Evolutionary conservation across 2,888 invertebrate genomes (phyloP), one percentile per base, ranked within the genome.

Genomic region (Muscina levida): DNA sequence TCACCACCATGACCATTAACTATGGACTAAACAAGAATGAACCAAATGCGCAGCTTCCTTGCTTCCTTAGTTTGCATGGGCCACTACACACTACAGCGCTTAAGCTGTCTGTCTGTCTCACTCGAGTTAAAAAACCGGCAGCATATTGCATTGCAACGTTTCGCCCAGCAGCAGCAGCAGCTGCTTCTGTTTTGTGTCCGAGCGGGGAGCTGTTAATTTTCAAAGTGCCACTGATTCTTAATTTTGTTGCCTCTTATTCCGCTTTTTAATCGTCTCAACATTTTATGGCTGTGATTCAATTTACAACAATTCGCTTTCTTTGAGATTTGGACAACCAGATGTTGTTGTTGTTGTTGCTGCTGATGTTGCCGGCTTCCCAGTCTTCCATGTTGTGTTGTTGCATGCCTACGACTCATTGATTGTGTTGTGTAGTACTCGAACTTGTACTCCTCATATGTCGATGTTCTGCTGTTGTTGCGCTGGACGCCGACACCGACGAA

Each of bases 241-340:
- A 48, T 51, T 62, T 68, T 57, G 46, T 19, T 44, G 42, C 42
- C 24, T 68, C 42, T 37, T 15, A 22, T 24, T 39, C 46, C 46
- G 44, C 56, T 71, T 71, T 76, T 80, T 77, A 77, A 72, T 74
- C 77, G 74, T 48, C 62, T 67, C 71, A 74, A 77, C 48, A 76
- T 81, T 74, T 74, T 73, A 81, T 77, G 77, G 67, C 74, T 74
- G 71, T 77, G 77, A 81, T 81, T 81, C 77, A 77, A 67, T 74
- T 74, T 77, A 62, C 26, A 77, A 74, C 62, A 74, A 77, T 81
- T 77, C 81, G 71, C 77, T 77, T 77, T 81, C 51, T 81, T 77
- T 77, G 46, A n/a, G n/a, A 72, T 19, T 74, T 46, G 2, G 19
- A 6, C 48, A 44, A 17, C 22, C 76, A 24, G 56, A 56, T 17